Base-by-base conservation (phyloP, 2,113 vertebrate species). In the Stigmatopora argus region DNA sequence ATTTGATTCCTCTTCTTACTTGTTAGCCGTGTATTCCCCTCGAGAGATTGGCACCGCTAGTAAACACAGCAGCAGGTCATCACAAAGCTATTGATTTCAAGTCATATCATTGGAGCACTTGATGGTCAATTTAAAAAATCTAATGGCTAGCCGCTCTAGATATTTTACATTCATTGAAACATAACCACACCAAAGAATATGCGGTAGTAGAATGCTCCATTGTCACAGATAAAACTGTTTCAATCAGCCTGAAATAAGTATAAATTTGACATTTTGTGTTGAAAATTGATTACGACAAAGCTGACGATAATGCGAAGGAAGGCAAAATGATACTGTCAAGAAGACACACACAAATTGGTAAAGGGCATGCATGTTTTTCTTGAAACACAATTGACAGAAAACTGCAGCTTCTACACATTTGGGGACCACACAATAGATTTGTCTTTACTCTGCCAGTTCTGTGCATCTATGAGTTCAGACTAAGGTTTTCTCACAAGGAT, bases 341-440 rank as follows among this genome's bases (percentile, higher is more conserved):
- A 26, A 65, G 66, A 52, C 46, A 18, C 21, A 72, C 66, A 73
- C 41, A 74, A 70, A 80, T 41, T 77, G 57, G 44, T 65, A 69
- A 68, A 62, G 66, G 31, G 34, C 74, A 77, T 70, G 69, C 60
- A 62, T 56, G 14, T 56, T 26, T 53, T 53, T 26, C 13, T 26
- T 3, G 14, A 53, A 12, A 21, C 21, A 55, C 6, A 21, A 61
- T 23, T 45, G 1, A 61, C 38, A 82, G 59, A 48, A 63, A 78
- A 71, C 61, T 62, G 13, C 17, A 62, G 47, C 74, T 66, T 64
- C 61, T 75, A 74, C 66, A 78, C 60, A 62, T 66, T 80, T 66
- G 63, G 51, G 59, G 51, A 70, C 46, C 66, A 65, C 70, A 73
- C 67, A 73, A 65, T 38, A 21, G 35, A 38, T 52, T 58, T 73